These are phyloP conservation scores for Agrotis puta DNA, from an alignment of 2,888 invertebrate species.

Conservation along the genomic window DNA sequence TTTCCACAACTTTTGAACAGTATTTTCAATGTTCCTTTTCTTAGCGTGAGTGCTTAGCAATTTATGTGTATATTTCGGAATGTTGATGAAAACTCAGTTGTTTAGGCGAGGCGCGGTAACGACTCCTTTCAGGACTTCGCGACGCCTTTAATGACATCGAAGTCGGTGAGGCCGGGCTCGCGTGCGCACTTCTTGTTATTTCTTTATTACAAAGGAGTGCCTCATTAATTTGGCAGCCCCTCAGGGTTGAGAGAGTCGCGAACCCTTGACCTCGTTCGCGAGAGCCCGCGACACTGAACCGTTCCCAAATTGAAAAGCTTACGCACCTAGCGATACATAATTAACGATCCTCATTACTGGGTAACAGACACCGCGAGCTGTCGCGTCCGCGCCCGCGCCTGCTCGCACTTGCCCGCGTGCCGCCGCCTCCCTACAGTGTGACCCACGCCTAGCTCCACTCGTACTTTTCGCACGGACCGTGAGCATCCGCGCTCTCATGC, in stretches of 20 bases:
- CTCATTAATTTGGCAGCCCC: conserved; percentile 91
- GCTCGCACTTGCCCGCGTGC: conserved; percentile 39
- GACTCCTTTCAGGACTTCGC: conserved; percentile 86
- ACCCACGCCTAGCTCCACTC: conserved; percentile 55
- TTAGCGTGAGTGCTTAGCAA: conserved; percentile 72
- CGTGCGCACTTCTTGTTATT: conserved; percentile 91
- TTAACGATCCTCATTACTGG: conserved; percentile 89
- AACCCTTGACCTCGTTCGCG: conserved; percentile 90
- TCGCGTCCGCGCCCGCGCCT: conserved; percentile 57
- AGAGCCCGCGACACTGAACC: conserved; percentile 86
- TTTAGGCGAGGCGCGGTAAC: conserved; percentile 87
- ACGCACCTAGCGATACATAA: conserved; percentile 90
- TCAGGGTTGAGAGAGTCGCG: conserved; percentile 89
- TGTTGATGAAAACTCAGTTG: conserved; percentile 84
- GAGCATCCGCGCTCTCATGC: conserved; percentile 64
- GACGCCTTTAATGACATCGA: conserved; percentile 89
- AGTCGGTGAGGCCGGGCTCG: conserved; percentile 86
- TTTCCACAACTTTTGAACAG: conserved; percentile 49
- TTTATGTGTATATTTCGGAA: conserved; percentile 78
- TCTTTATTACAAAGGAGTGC: conserved; percentile 91
- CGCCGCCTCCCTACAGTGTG: conserved; percentile 50
- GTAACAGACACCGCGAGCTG: conserved; percentile 79
- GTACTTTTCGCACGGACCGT: conserved; percentile 68
- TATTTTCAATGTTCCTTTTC: conserved; percentile 64
- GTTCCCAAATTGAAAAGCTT: conserved; percentile 82